phyloP scores from a whole-genome alignment of 2,888 invertebrate species.

The Pinctada fucata region DNA sequence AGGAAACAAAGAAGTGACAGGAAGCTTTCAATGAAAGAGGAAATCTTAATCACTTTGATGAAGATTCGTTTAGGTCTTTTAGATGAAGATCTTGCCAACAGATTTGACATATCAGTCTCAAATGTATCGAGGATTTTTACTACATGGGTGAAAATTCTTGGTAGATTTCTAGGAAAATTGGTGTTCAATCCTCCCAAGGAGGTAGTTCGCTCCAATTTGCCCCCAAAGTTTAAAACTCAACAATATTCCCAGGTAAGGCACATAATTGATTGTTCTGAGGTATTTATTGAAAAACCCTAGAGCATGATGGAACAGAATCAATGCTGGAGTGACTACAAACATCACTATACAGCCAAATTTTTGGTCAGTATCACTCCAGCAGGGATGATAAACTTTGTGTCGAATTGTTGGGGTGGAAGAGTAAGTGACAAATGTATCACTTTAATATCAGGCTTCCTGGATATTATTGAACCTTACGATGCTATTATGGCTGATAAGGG shows the following conservation, averaged over 20 bases:
- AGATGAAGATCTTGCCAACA: slow-evolving; percentile 21
- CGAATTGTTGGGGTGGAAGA: slow-evolving; percentile 22
- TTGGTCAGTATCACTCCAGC: too few species aligned
- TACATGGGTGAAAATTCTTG: slow-evolving; percentile 22
- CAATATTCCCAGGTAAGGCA: slow-evolving; percentile 19
- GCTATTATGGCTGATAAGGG: slow-evolving; percentile 26
- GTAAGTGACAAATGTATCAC: slow-evolving; percentile 25
- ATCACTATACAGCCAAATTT: slow-evolving; percentile 42
- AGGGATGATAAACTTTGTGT: slow-evolving; percentile 30
- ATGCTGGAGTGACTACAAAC: too few species aligned
- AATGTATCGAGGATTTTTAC: slow-evolving; percentile 10
- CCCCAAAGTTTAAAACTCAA: slow-evolving; percentile 16
- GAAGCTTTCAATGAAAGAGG: slow-evolving; percentile 21
- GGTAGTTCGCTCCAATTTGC: slow-evolving; percentile 20
- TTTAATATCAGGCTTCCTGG: slow-evolving; percentile 8
- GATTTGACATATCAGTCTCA: slow-evolving; percentile 15
- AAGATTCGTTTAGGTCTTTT: slow-evolving; percentile 25
- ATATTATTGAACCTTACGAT: slow-evolving; percentile 16
- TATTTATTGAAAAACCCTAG: slow-evolving; percentile 4
- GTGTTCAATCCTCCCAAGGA: slow-evolving; percentile 29
- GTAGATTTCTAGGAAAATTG: slow-evolving; percentile 3
- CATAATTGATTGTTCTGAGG: slow-evolving; percentile 39
- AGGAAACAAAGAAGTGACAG: neutral
- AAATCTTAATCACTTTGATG: slow-evolving; percentile 21
- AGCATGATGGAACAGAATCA: neutral